Evolutionary conservation across 2,888 invertebrate genomes (phyloP), one percentile per base, ranked within the genome.

Genomic region (Phyto melanocephala): DNA sequence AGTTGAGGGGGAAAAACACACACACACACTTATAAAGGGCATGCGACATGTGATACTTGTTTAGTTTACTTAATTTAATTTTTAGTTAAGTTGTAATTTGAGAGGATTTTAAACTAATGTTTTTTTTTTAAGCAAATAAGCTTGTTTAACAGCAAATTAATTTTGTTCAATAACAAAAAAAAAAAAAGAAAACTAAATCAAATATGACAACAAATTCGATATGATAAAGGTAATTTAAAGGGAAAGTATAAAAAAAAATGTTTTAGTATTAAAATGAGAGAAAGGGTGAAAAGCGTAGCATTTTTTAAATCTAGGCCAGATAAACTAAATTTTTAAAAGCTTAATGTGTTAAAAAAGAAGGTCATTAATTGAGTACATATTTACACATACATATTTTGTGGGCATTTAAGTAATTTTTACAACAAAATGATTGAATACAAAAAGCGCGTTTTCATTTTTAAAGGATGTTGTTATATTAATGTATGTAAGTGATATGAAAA

Each of bases 91-190:
- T 33, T 72, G 68, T 79, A 75, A 82, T 75, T 79, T 70, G 79
- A 71, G 79, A 62, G 75, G 75, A 79, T 79, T 82, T 75, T 35
- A 78, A 82, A 75, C 71, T 71, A 82, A 82, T 78, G 78, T 78
- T 20, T 52, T 65, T 76, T 42, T 50, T 37, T 47, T 20, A 1
- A 24, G 13, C 11, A 22, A 60, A 40, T 52, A 11, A 75, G 47
- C 33, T 75, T 52, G 33, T 33, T 58, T 47, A 33, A 56, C 42
- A 20, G 40, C 50, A 52, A 58, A 72, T 42, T 50, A 28, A 15
- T 33, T 22, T 42, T 8, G 35, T 40, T 24, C 0, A n/a, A n/a
- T n/a, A n/a, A n/a, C n/a, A n/a, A n/a, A n/a, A 50, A 40, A 28
- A 28, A 45, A 50, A 62, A 33, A 54, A 28, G 17, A 24, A 40